Conservation (phyloP, 2,888 invertebrate species). For the Drosophila anceps region DNA sequence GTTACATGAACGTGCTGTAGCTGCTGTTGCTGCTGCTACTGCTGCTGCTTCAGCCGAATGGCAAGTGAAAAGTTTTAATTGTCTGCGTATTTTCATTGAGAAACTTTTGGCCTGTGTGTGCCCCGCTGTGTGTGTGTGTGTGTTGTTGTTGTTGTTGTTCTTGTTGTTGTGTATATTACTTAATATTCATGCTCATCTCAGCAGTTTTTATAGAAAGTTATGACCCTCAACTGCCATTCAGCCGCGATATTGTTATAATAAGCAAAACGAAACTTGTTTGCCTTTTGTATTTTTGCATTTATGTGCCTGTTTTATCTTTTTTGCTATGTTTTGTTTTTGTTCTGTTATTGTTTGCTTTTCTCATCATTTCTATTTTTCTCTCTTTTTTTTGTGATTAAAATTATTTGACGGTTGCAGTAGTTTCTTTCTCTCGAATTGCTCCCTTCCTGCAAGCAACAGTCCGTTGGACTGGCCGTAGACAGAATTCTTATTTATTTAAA, state of each 20-base stretch:
- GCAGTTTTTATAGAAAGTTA: conserved; percentile 56
- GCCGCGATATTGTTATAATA: conserved; percentile 54
- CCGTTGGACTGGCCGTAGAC: conserved; percentile 38
- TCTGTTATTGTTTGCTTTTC: conserved; percentile 19
- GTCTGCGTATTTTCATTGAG: conserved; percentile 74
- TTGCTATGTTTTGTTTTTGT: conserved; percentile 1
- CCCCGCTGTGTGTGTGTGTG: neutral
- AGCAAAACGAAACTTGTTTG: conserved; percentile 43
- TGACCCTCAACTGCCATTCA: conserved; percentile 47
- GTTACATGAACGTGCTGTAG: conserved; percentile 13
- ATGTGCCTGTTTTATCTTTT: conserved; percentile 1
- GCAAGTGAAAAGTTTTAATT: conserved; percentile 80
- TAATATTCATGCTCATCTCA: conserved; percentile 62
- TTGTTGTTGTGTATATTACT: conserved; percentile 32
- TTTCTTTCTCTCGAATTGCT: conserved; percentile 1
- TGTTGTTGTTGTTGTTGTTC: conserved; percentile 6
- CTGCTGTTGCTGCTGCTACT: neutral
- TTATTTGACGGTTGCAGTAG: conserved; percentile 60
- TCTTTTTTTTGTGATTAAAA: conserved; percentile 61
- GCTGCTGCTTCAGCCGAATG: conserved; percentile 28
- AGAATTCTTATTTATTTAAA: conserved; percentile 46
- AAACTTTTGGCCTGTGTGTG: conserved; percentile 54
- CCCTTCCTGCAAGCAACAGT: conserved; percentile 29
- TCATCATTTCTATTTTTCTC: conserved; percentile 30
- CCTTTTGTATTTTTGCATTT: conserved; percentile 62